These are phyloP conservation scores for Hydrotaea diabolus DNA, from an alignment of 2,888 invertebrate genomes.

Conservation along the genomic window DNA sequence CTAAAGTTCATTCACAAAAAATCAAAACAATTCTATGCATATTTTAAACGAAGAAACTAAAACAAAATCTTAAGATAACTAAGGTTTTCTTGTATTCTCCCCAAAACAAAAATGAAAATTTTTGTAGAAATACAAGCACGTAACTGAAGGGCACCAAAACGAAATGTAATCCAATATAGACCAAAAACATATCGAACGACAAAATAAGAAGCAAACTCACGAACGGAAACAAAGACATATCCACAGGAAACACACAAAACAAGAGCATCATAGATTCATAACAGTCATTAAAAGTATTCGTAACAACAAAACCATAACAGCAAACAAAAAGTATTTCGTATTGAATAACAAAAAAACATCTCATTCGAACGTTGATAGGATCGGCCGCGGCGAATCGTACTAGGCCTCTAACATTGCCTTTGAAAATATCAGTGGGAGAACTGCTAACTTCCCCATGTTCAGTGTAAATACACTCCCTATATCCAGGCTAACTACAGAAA, in stretches of 20 bases:
- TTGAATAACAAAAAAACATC: too few species aligned
- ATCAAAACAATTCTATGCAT: background rate
- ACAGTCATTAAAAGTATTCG: too few species aligned
- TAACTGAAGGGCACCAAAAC: slow-evolving; percentile 47
- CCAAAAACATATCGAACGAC: slow-evolving; percentile 41
- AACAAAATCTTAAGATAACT: background rate
- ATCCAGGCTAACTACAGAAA: too few species aligned
- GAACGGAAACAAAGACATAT: background rate
- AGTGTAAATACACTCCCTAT: too few species aligned
- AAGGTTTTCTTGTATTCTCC: background rate
- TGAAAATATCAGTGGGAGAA: too few species aligned
- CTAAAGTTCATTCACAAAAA: background rate
- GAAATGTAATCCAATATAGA: background rate
- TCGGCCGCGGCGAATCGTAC: too few species aligned
- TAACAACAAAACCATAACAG: too few species aligned
- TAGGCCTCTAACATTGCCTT: too few species aligned
- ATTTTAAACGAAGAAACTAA: background rate
- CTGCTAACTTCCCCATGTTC: too few species aligned
- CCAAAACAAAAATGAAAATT: background rate
- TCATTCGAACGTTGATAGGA: too few species aligned
- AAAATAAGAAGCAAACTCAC: background rate
- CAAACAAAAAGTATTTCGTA: too few species aligned
- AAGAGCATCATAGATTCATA: too few species aligned
- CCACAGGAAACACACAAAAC: background rate
- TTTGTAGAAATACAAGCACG: background rate